Percentiles rank a stretch among this genome's conserved stretches.
Evolutionary conservation across 2,888 invertebrate species (phyloP).

Genomic region (Drosophila cracens): DNA sequence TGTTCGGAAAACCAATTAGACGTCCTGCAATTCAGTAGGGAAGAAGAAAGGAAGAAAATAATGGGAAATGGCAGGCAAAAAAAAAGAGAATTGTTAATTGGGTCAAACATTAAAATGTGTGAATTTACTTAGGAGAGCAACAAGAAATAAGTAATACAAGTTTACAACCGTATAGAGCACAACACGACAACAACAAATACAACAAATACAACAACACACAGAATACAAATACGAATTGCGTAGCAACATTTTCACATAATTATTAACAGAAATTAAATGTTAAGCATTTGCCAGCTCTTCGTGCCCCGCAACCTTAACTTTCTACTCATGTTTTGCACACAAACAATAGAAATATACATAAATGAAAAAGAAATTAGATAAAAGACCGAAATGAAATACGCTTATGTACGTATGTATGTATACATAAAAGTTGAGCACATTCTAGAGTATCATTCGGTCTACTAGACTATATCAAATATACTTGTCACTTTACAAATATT

Average conservation of each 20-base stretch:
- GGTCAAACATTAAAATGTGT: constrained; percentile 60
- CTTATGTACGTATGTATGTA: background rate
- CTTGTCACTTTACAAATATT: background rate
- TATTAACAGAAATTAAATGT: constrained; percentile 68
- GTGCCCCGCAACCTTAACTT: background rate
- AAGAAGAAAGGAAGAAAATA: constrained; percentile 1
- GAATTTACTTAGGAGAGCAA: constrained; percentile 52
- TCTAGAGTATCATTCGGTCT: background rate
- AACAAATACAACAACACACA: background rate
- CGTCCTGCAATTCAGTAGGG: constrained; percentile 6
- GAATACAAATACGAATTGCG: constrained; percentile 52
- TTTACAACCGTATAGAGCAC: constrained; percentile 22
- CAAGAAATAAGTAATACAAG: constrained; percentile 39
- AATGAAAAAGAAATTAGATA: background rate
- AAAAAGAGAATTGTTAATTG: constrained; percentile 45
- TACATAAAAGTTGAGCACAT: background rate
- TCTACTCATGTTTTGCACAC: constrained; percentile 21
- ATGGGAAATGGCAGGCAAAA: background rate
- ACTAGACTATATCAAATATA: background rate
- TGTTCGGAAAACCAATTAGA: constrained; percentile 30
- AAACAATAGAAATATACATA: constrained; percentile 16
- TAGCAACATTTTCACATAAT: constrained; percentile 60
- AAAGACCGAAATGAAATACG: constrained; percentile 6
- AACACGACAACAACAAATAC: background rate
- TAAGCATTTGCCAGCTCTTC: constrained; percentile 36